Evolutionary conservation across 2,797 vertebrate genomes (phyloP).

Genomic region (Eupleurogrammus muticus): DNA sequence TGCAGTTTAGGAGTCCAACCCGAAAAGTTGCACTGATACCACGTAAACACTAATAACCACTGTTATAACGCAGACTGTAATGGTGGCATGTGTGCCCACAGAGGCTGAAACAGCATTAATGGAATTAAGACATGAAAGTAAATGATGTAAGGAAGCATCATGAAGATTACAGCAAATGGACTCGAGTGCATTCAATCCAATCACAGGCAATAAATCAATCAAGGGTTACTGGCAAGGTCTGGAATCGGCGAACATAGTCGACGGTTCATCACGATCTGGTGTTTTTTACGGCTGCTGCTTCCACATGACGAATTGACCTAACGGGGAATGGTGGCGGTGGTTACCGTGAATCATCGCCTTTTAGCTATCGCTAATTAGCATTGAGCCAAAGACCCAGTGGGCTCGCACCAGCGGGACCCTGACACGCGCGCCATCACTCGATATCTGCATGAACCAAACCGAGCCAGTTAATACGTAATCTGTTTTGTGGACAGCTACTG

Average conservation of each 20-base stretch:
- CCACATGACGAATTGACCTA: conserved; percentile 52
- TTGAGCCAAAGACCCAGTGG: conserved; percentile 19
- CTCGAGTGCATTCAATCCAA: conserved; percentile 34
- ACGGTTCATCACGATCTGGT: conserved; percentile 52
- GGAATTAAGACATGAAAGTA: not conserved
- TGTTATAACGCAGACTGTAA: not conserved
- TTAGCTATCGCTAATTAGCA: conserved; percentile 33
- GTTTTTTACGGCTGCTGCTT: conserved; percentile 42
- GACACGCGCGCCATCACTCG: conserved; percentile 1
- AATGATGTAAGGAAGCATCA: not conserved
- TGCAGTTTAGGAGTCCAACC: not conserved
- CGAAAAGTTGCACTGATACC: not conserved
- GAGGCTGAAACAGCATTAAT: not conserved
- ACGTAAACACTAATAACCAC: not conserved
- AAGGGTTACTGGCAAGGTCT: conserved; percentile 43
- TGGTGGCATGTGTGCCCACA: not conserved
- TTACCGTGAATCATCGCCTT: not conserved
- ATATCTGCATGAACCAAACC: conserved; percentile 19
- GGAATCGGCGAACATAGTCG: conserved; percentile 50
- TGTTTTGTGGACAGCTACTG: conserved; percentile 18
- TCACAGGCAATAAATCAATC: conserved; percentile 43
- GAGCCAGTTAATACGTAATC: conserved; percentile 12
- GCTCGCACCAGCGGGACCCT: not conserved
- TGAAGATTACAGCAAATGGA: conserved; percentile 34
- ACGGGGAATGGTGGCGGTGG: conserved; percentile 18